Base-by-base conservation (phyloP, 1,140 invertebrate species). In the Pissodes strobi region DNA sequence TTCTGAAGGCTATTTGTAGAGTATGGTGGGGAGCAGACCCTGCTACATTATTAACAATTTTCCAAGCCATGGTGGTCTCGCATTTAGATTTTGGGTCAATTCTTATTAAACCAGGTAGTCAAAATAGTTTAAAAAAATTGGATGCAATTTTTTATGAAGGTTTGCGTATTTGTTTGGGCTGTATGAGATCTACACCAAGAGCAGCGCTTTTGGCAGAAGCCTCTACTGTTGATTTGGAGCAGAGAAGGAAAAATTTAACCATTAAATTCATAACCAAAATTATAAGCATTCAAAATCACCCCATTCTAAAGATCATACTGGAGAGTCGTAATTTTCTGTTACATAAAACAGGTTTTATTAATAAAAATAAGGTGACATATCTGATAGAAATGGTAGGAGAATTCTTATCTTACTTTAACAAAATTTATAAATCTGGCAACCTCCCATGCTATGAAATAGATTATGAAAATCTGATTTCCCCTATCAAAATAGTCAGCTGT, bases 11-110 rank as follows among this genome's bases (percentile, higher is more conserved):
- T 10, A 13, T 66, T 5, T 52, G 63, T 17, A 53, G 64, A 37
- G 23, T 49, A 0, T 67, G 52, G 41, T 69, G 68, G 65, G 68
- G 65, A 9, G 46, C 59, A 2, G 52, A 69, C 17, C 65, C 68
- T 8, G 19, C 21, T 8, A 52, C 56, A 12, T 10, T 69, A 2
- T 8, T 51, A 0, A 39, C 45, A 0, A 15, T 30, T 0, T 64
- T 45, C 22, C 48, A 55, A 3, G 61, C 37, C 1, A 22, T 60
- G 2, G 43, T 69, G 10, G 53, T 41, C 21, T 43, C 60, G 4
- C 58, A 58, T 48, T 41, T 69, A 18, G 65, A 69, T 27, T 67
- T 51, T 19, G 68, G 59, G 3, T 5, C 37, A n/a, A 59, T 67
- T 22, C 46, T 67, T 18, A 25, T 67, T 17, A 63, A 43, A 0